Evolutionary conservation across 2,797 vertebrate genomes (phyloP).

Genomic region (Enteromius unitaeniatus): DNA sequence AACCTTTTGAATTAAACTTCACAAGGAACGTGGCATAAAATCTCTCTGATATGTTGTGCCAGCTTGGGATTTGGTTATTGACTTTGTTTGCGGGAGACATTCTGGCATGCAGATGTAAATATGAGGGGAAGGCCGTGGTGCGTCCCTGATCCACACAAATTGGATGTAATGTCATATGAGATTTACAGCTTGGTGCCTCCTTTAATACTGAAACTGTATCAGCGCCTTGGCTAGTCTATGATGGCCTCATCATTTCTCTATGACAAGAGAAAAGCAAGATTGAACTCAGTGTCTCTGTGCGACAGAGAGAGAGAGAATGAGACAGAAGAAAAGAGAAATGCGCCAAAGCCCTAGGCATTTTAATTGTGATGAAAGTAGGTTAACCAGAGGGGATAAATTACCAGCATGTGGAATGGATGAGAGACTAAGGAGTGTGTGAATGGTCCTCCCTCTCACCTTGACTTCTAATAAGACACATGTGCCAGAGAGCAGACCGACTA

Average conservation of each 20-base stretch:
- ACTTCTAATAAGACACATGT: constrained; percentile 39
- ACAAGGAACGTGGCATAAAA: constrained; percentile 49
- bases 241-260: constrained; percentile 37
- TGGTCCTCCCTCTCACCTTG: constrained; percentile 49
- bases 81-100: neutral
- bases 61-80: constrained; percentile 43
- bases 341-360: constrained; percentile 48
- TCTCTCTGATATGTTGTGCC: constrained; percentile 43
- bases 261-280: neutral
- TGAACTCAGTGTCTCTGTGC: neutral
- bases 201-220: constrained; percentile 51
- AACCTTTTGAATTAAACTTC: constrained; percentile 53
- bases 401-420: constrained; percentile 57
- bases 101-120: constrained; percentile 37
- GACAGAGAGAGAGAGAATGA: neutral
- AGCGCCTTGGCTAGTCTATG: constrained; percentile 33
- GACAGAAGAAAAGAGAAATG: constrained; percentile 29
- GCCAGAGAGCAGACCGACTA: neutral
- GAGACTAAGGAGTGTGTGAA: constrained; percentile 27
- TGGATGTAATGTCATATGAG: constrained; percentile 38
- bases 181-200: constrained; percentile 40
- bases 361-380: constrained; percentile 66
- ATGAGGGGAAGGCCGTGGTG: constrained; percentile 24
- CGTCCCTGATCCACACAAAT: constrained; percentile 37
- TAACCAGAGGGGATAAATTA: constrained; percentile 63